Evolutionary conservation across 2,113 vertebrate species (phyloP).

Genomic region (Pygoscelis adeliae): DNA sequence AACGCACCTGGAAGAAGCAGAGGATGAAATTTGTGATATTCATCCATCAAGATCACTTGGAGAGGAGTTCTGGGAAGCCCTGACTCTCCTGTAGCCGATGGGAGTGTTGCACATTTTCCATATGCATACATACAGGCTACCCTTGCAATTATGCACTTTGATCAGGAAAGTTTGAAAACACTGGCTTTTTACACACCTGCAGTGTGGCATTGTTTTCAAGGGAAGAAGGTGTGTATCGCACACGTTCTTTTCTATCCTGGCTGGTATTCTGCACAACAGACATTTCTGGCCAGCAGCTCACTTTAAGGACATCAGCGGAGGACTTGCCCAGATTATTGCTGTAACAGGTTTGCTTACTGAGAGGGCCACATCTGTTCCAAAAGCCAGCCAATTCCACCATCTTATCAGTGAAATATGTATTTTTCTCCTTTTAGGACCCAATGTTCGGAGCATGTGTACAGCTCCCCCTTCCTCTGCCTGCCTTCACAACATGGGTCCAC

Average conservation of each 20-base stretch:
- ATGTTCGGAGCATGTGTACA: background rate
- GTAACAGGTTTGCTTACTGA: background rate
- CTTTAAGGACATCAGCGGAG: background rate
- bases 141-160: background rate
- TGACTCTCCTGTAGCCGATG: background rate
- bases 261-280: background rate
- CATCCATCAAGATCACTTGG: background rate
- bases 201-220: background rate
- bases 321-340: background rate
- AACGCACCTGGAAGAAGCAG: background rate
- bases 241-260: background rate
- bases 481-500: background rate
- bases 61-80: background rate
- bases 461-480: background rate
- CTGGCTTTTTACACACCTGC: background rate
- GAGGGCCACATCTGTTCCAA: background rate
- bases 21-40: background rate
- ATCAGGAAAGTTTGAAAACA: background rate
- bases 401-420: background rate
- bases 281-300: background rate
- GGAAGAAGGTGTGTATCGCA: background rate
- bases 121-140: background rate
- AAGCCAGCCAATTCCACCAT: background rate
- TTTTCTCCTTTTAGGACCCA: background rate
- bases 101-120: background rate